phyloP scores from a whole-genome alignment of 2,113 vertebrate species.

The Lophura nycthemera region DNA sequence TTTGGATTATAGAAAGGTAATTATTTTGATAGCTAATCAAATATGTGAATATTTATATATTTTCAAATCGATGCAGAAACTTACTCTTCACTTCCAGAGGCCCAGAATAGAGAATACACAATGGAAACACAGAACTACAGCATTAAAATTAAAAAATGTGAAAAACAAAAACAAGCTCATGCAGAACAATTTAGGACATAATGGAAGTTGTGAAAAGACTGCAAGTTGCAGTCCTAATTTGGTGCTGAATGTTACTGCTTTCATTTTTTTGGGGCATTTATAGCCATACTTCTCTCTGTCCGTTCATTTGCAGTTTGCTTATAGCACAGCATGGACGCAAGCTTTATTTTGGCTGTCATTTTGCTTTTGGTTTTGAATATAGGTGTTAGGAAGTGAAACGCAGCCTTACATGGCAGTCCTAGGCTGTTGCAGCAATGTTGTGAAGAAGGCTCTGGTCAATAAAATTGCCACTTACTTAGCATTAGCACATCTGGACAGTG shows the following conservation, averaged over 20 bases:
- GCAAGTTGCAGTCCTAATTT: neutral
- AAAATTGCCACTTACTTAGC: neutral
- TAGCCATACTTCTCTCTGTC: neutral
- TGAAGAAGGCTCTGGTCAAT: neutral
- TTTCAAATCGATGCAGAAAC: neutral
- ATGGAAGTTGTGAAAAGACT: neutral
- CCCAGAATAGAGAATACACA: neutral
- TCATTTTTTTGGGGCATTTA: neutral
- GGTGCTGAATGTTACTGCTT: neutral
- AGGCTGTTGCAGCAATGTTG: neutral
- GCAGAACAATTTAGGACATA: neutral
- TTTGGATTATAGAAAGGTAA: neutral
- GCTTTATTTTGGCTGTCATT: neutral
- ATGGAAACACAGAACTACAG: neutral
- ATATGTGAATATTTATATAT: neutral
- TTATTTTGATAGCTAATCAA: neutral
- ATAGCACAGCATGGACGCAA: neutral
- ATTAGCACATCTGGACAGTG: neutral
- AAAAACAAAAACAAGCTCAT: neutral
- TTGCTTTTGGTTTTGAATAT: neutral
- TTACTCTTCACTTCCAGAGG: neutral
- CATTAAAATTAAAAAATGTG: neutral
- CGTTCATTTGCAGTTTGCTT: neutral
- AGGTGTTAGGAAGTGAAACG: neutral
- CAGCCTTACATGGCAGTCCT: neutral